Conservation (phyloP, 2,113 vertebrate species). For the human region DNA sequence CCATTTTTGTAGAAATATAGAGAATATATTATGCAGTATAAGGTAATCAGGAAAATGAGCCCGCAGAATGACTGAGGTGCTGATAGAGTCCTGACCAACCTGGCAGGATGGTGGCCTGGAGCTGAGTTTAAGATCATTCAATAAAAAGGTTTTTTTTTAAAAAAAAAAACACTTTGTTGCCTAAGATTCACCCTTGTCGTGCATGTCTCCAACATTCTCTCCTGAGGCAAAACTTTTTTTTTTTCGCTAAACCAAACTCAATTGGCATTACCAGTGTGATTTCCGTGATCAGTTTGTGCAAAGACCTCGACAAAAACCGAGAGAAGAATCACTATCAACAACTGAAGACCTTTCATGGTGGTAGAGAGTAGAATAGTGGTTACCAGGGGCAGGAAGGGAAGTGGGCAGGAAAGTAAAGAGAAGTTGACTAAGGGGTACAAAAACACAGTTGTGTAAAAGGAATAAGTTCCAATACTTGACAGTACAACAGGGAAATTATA, state of each 20-base stretch:
- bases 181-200: background rate
- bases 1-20: background rate
- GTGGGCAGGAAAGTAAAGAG: too few species aligned
- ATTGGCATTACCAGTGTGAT: background rate
- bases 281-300: background rate
- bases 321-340: background rate
- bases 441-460: background rate
- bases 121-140: background rate
- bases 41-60: background rate
- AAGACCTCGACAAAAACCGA: background rate
- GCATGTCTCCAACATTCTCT: background rate
- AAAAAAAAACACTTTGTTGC: background rate
- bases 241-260: background rate
- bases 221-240: background rate
- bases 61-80: background rate
- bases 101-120: background rate
- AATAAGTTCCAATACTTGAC: background rate
- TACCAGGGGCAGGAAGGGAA: background rate
- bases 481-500: background rate
- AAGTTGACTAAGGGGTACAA: background rate
- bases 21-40: background rate
- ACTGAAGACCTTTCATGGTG: background rate
- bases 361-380: background rate
- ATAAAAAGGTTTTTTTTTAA: background rate
- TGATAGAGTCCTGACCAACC: background rate